phyloP scores from a whole-genome alignment of 2,113 vertebrate genomes.

The Rutilus rutilus region DNA sequence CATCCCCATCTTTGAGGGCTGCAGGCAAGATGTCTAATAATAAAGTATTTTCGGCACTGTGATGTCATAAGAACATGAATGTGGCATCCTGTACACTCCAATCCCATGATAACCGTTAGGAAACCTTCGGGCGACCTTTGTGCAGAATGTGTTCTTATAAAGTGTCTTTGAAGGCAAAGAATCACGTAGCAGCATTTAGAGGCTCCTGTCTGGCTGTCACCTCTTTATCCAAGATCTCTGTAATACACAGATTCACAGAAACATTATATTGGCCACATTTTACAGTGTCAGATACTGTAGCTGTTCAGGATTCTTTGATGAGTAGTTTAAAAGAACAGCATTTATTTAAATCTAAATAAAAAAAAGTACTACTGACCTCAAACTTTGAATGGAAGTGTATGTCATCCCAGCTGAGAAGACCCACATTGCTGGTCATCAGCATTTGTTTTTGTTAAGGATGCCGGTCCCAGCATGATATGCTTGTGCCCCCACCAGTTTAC shows the following conservation, averaged over 20 bases:
- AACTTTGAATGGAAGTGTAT: neutral
- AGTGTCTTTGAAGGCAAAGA: neutral
- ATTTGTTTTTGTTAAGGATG: neutral
- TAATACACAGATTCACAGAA: neutral
- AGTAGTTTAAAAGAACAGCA: neutral
- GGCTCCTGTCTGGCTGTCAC: constrained; percentile 1
- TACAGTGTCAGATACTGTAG: neutral
- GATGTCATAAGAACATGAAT: constrained; percentile 31
- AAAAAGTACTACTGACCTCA: neutral
- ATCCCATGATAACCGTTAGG: constrained; percentile 32
- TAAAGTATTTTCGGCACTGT: neutral
- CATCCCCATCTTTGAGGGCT: neutral
- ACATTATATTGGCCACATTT: neutral
- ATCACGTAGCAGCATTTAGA: neutral
- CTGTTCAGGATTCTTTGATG: neutral
- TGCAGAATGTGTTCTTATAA: neutral
- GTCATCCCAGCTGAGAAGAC: neutral
- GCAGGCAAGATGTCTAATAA: neutral
- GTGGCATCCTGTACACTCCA: constrained; percentile 14
- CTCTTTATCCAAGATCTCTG: neutral
- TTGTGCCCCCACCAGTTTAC: neutral
- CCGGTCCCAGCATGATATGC: neutral
- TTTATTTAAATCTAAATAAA: neutral
- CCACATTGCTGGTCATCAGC: neutral
- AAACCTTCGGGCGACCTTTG: constrained; percentile 8